These are phyloP conservation scores for Fringilla coelebs DNA, from an alignment of 2,797 vertebrate species.

Conservation along the genomic window DNA sequence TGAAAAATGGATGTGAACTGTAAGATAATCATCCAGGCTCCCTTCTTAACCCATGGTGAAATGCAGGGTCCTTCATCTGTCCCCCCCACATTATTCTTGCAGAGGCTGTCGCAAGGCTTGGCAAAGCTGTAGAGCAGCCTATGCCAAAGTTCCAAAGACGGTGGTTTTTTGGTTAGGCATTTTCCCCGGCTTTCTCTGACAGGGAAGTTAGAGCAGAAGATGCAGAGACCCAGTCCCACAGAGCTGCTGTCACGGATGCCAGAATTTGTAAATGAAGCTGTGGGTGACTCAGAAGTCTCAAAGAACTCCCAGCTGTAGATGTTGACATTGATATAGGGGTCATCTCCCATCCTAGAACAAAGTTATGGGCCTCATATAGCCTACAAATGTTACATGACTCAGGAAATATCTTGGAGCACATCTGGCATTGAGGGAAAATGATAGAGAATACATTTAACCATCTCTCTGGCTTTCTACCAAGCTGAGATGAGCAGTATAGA, in stretches of 20 bases:
- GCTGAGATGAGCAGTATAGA: background rate
- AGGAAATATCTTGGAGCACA: background rate
- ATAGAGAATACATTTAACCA: conserved; percentile 20
- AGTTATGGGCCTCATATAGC: background rate
- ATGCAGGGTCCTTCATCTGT: background rate
- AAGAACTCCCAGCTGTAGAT: background rate
- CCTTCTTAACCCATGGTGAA: background rate
- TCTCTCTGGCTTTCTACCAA: conserved; percentile 17
- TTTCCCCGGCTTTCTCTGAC: background rate
- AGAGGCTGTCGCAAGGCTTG: background rate
- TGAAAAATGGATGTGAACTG: background rate
- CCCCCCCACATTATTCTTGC: background rate
- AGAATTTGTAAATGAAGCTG: background rate
- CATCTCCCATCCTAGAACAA: background rate
- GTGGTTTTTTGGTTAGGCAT: background rate
- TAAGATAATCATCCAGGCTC: background rate
- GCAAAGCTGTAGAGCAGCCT: background rate
- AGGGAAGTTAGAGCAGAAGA: background rate
- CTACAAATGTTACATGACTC: background rate
- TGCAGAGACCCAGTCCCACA: background rate
- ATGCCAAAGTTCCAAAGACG: background rate
- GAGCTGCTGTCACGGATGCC: background rate
- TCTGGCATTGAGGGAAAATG: background rate
- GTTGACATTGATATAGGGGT: background rate
- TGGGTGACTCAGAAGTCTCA: background rate